Evolutionary conservation across 2,888 invertebrate genomes (phyloP).

Genomic region (Pristionchus mayeri): DNA sequence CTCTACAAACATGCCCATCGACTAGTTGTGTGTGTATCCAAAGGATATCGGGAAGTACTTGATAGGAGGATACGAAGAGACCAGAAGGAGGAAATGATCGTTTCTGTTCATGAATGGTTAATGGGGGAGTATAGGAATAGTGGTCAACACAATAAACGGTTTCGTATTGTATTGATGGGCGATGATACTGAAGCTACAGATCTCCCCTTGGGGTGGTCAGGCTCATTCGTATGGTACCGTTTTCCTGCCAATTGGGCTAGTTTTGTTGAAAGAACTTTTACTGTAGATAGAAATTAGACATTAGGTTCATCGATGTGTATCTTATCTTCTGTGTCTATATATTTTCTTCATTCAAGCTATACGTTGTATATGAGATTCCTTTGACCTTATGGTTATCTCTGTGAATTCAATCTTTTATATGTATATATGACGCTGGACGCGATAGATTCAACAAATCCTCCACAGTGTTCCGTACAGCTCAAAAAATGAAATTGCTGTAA

Average conservation of each 20-base stretch:
- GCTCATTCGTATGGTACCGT: neutral
- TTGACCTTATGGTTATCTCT: too few relatives aligned
- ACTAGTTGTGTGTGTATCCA: neutral
- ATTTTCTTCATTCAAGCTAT: neutral
- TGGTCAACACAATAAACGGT: slow-evolving; percentile 35
- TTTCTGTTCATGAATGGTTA: neutral
- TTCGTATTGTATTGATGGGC: slow-evolving; percentile 35
- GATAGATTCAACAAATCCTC: too few relatives aligned
- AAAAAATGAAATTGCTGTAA: too few relatives aligned
- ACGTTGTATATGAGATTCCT: neutral
- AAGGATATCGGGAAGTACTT: neutral
- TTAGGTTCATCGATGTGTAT: too few relatives aligned
- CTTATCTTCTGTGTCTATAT: neutral
- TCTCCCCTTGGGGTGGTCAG: slow-evolving; percentile 9
- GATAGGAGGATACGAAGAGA: neutral
- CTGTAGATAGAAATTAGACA: too few relatives aligned
- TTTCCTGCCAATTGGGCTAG: slow-evolving; percentile 8
- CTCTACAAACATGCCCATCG: neutral
- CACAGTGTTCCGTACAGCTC: too few relatives aligned
- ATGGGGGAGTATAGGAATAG: neutral
- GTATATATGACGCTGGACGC: too few relatives aligned
- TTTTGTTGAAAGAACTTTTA: slow-evolving; percentile 29
- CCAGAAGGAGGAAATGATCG: neutral
- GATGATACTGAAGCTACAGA: neutral
- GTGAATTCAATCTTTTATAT: too few relatives aligned